These are phyloP conservation scores for Drosophila affinis DNA, from an alignment of 2,888 invertebrate genomes.

Conservation along the genomic window DNA sequence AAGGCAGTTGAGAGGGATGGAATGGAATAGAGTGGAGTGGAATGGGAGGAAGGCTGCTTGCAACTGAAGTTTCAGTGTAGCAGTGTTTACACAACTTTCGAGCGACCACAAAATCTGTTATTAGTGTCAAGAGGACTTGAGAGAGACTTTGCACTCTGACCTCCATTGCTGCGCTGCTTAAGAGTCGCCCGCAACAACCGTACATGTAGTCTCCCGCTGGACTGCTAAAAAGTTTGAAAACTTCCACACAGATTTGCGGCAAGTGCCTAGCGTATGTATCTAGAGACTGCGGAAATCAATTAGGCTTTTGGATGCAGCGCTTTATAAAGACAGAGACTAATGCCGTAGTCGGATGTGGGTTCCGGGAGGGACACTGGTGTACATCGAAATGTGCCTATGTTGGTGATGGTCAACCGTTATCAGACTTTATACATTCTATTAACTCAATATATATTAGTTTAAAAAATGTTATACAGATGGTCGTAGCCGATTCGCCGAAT, in stretches of 20 bases:
- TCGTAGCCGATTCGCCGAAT: too few species aligned
- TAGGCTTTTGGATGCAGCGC: background rate
- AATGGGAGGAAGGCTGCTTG: slow-evolving; percentile 1
- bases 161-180: slow-evolving; percentile 15
- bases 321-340: too few species aligned
- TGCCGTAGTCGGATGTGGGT: too few species aligned
- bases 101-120: slow-evolving; percentile 75
- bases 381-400: too few species aligned
- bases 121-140: slow-evolving; percentile 76
- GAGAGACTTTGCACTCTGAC: slow-evolving; percentile 69
- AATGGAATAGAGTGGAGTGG: background rate
- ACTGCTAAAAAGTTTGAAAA: slow-evolving; percentile 12
- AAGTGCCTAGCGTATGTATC: too few species aligned
- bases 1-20: background rate
- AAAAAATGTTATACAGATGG: too few species aligned
- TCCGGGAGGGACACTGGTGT: too few species aligned
- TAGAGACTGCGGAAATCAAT: slow-evolving; percentile 13
- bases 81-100: slow-evolving; percentile 71
- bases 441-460: too few species aligned
- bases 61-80: slow-evolving; percentile 50
- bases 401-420: too few species aligned
- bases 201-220: background rate
- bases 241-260: slow-evolving; percentile 9
- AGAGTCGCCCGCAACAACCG: background rate
- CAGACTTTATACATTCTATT: too few species aligned